Evolutionary conservation across 2,113 vertebrate species (phyloP).

Genomic region (Python bivittatus): DNA sequence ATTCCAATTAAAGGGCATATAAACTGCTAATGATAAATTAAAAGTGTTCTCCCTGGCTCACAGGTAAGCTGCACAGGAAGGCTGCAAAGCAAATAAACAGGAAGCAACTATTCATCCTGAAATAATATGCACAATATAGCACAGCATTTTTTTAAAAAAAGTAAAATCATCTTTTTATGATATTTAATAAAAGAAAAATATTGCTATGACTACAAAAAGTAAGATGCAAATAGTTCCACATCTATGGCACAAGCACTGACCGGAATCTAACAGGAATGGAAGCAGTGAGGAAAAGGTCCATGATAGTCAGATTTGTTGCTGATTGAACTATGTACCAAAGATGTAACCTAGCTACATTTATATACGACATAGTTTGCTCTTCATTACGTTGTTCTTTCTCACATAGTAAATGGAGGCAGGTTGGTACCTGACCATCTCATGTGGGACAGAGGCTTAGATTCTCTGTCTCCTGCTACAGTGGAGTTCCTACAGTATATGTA

Average conservation of each 20-base stretch:
- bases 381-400: background rate
- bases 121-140: conserved; percentile 50
- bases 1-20: conserved; percentile 64
- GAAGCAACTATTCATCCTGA: conserved; percentile 56
- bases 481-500: no score
- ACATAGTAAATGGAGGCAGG: background rate
- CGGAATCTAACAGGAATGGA: background rate
- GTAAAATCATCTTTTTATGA: background rate
- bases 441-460: background rate
- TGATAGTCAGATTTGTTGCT: conserved; percentile 39
- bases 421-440: background rate
- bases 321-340: conserved; percentile 36
- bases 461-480: background rate
- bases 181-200: background rate
- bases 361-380: background rate
- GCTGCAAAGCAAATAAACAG: conserved; percentile 56
- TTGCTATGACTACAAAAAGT: background rate
- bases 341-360: background rate
- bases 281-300: background rate
- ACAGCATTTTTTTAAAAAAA: background rate
- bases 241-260: background rate
- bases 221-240: background rate
- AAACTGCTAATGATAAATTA: conserved; percentile 63
- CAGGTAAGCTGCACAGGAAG: conserved; percentile 26
- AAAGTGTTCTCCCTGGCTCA: conserved; percentile 21